Percentiles rank a stretch among this genome's conserved stretches.
Evolutionary conservation across 2,113 vertebrate species (phyloP).

Genomic region (rabbit (Oryctolagus cuniculus)): mOryCun1.1 NC_091436.1:91949501-91950000

Average conservation of each 20-base stretch:
- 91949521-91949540: not conserved
- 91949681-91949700: constrained; percentile 36
- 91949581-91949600: not conserved
- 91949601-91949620: constrained; percentile 41
- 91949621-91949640: constrained; percentile 17
- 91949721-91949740: constrained; percentile 42
- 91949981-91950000: constrained; percentile 78
- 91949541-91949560: constrained; percentile 10
- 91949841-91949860: constrained; percentile 76
- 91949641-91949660: constrained; percentile 11
- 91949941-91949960: constrained; percentile 81
- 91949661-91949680: constrained; percentile 50
- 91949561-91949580: constrained; percentile 19
- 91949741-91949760: constrained; percentile 64
- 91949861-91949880: constrained; percentile 82
- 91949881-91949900: constrained; percentile 80
- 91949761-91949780: constrained; percentile 54
- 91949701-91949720: constrained; percentile 58
- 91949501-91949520: constrained; percentile 28
- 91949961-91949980: constrained; percentile 78
- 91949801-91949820: constrained; percentile 75
- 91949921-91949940: constrained; percentile 77
- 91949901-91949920: constrained; percentile 80
- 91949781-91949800: constrained; percentile 54
- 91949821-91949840: constrained; percentile 64